These are phyloP conservation scores for Pinna nobilis DNA, from an alignment of 1,140 invertebrate genomes.

Conservation along the genomic window DNA sequence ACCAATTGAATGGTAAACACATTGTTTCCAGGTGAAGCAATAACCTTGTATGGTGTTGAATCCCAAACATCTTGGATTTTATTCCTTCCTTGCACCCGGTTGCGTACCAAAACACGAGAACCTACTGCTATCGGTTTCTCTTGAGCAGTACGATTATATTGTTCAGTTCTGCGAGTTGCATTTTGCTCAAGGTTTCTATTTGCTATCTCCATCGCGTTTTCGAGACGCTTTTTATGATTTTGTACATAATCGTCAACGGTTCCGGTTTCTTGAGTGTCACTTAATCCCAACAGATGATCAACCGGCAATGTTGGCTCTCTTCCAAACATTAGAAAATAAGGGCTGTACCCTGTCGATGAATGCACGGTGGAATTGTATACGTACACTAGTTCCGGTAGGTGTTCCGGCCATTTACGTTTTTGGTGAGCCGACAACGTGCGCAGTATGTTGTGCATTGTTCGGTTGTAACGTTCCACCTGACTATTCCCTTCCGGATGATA, in stretches of 20 bases:
- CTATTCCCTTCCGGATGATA: constrained; percentile 17
- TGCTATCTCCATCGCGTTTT: neutral
- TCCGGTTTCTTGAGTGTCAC: too few species aligned
- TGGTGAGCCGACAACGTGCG: constrained; percentile 7
- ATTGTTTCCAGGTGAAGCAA: constrained; percentile 9
- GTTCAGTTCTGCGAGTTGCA: neutral
- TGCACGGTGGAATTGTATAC: constrained; percentile 14
- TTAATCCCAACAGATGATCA: too few species aligned
- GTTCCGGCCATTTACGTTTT: constrained; percentile 3
- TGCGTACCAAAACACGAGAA: neutral
- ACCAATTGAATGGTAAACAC: constrained; percentile 15
- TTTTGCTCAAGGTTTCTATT: neutral
- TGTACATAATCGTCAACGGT: neutral
- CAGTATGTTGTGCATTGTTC: constrained; percentile 7
- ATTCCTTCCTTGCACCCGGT: constrained; percentile 3
- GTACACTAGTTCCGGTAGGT: neutral
- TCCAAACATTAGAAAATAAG: constrained; percentile 4
- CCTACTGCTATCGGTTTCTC: constrained; percentile 1
- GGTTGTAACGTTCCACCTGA: constrained; percentile 35
- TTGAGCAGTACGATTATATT: neutral
- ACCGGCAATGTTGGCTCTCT: constrained; percentile 3
- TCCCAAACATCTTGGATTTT: constrained; percentile 23
- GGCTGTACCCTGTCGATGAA: neutral
- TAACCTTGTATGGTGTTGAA: constrained; percentile 20
- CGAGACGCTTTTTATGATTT: neutral